phyloP scores from a whole-genome alignment of 2,888 invertebrate genomes.

The Anthrax anthrax region DNA sequence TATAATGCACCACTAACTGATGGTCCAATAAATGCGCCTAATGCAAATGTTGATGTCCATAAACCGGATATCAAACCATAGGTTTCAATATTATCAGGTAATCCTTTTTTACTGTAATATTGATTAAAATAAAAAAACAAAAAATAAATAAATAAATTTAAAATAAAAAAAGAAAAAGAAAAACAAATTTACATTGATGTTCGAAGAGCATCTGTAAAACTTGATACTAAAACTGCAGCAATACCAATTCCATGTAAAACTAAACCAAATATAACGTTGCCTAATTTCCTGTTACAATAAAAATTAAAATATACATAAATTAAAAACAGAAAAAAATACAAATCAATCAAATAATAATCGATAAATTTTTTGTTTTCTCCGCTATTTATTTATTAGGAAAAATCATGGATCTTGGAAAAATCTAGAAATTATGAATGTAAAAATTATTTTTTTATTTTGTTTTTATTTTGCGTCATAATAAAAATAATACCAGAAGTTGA shows the following conservation, averaged over 20 bases:
- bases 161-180: neutral
- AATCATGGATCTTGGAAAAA: no score
- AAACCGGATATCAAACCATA: slow-evolving; percentile 80
- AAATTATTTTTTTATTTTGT: no score
- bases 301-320: no score
- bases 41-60: slow-evolving; percentile 80
- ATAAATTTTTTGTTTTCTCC: neutral
- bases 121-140: slow-evolving; percentile 3
- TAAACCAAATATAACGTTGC: slow-evolving; percentile 54
- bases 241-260: slow-evolving; percentile 71
- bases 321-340: slow-evolving; percentile 17
- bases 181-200: slow-evolving; percentile 54
- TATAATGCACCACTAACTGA: slow-evolving; percentile 59
- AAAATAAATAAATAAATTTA: neutral
- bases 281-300: slow-evolving; percentile 42
- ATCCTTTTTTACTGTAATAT: slow-evolving; percentile 52
- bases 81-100: slow-evolving; percentile 74
- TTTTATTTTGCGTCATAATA: no score
- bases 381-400: no score
- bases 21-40: slow-evolving; percentile 76
- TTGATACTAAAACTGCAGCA: slow-evolving; percentile 70
- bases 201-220: slow-evolving; percentile 69
- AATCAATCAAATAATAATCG: neutral
- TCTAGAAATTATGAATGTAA: no score
- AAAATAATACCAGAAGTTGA: no score